These are phyloP conservation scores for Microcebus jonahi DNA, from an alignment of 2,113 vertebrate species.

Conservation along the genomic window DNA sequence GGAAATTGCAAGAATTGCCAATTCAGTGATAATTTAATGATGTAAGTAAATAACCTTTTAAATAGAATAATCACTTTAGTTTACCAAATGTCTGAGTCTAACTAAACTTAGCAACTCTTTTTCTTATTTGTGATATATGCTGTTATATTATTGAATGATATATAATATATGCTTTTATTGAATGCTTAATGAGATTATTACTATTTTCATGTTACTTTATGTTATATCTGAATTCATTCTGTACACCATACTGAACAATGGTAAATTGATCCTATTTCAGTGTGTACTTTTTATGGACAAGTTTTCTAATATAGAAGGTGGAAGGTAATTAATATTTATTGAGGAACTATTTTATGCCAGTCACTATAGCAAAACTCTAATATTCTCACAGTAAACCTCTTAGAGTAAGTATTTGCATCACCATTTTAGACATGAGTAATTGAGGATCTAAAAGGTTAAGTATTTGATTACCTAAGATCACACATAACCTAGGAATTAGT, in stretches of 20 bases:
- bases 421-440: not conserved
- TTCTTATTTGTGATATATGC: not conserved
- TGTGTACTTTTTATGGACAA: not conserved
- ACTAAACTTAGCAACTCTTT: not conserved
- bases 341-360: not conserved
- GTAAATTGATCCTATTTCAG: not conserved
- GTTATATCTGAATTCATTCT: not conserved
- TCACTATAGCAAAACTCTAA: not conserved
- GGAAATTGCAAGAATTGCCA: not conserved
- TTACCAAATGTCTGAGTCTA: not conserved
- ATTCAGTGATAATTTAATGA: not conserved
- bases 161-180: not conserved
- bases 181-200: not conserved
- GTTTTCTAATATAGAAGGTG: conserved; percentile 39
- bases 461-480: not conserved
- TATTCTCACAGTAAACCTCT: not conserved
- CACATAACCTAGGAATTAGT: not conserved
- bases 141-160: not conserved
- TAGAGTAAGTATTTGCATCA: conserved; percentile 11
- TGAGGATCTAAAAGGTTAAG: conserved; percentile 26
- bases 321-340: conserved; percentile 38
- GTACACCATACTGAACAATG: not conserved
- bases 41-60: not conserved
- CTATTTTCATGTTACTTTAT: conserved; percentile 31
- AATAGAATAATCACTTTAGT: conserved; percentile 23